Evolutionary conservation across 2,888 invertebrate species (phyloP), one percentile per base, ranked within the genome.

Genomic region (Chirona hameri): DNA sequence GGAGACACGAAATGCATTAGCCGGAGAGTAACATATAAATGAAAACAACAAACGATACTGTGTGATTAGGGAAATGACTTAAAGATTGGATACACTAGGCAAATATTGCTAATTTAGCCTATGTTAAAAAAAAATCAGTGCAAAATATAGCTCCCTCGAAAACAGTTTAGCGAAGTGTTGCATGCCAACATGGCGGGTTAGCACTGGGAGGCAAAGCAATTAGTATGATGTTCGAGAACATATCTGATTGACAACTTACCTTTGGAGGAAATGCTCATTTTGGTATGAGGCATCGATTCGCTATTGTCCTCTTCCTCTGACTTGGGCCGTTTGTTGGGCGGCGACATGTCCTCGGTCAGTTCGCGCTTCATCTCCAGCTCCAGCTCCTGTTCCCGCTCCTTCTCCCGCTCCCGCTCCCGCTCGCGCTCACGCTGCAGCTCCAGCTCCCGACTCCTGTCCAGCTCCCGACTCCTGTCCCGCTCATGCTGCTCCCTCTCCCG

Each of bases 241-340:
- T 39, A 39, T 39, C 2, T 39, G 4, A 39, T 39, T 2, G 39
- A 39, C 7, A 39, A 65, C 91, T 89, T 88, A 94, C 96, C 94
- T 92, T 94, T 91, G 86, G 94, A 95, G 85, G 94, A 76, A 9
- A 76, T 76, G 76, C 84, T 82, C 21, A 72, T 31, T 27, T 27
- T 82, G 7, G 55, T 81, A 52, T 81, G 55, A 4, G 81, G 76
- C 21, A 76, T 7, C 24, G 46, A 18, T 7, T 76, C 46, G 21
- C 5, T 24, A 18, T 39, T 14, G 21, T 76, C 76, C 83, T 84
- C 81, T 24, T 39, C 76, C 9, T 27, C 27, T 24, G 46, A 10
- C 12, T 39, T 39, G 1, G 76, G 9, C 46, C 27, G 27, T 31
- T 72, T 76, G 31, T 39, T 39, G 27, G 76, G 76, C 76, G 76